Evolutionary conservation across 2,888 invertebrate genomes (phyloP).

Genomic region (Amphipoea lucens): DNA sequence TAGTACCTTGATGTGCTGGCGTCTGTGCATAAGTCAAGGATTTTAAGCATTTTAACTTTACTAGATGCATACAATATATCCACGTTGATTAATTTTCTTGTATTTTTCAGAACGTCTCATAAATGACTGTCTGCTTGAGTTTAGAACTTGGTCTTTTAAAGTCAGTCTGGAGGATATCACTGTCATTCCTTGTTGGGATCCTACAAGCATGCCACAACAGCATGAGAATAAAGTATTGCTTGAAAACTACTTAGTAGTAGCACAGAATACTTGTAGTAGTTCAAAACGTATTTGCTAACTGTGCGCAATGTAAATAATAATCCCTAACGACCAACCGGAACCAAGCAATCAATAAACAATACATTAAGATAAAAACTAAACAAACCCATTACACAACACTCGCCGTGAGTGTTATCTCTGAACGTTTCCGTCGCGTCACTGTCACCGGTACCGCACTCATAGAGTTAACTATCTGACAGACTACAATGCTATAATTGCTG

Average conservation of each 20-base stretch:
- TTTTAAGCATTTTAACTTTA: background rate
- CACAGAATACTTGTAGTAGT: background rate
- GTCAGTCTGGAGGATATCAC: background rate
- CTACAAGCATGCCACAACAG: background rate
- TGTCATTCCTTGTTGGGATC: background rate
- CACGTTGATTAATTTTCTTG: background rate
- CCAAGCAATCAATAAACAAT: constrained; percentile 8
- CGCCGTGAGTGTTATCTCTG: background rate
- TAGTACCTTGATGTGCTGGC: too few species aligned
- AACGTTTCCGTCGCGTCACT: constrained; percentile 1
- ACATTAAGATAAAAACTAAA: constrained; percentile 3
- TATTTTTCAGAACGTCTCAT: background rate
- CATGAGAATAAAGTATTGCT: background rate
- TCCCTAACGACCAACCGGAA: background rate
- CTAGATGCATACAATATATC: background rate
- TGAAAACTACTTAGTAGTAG: background rate
- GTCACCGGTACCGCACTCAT: constrained; percentile 27
- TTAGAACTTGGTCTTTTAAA: background rate
- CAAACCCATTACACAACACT: constrained; percentile 22
- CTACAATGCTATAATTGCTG: constrained; percentile 19
- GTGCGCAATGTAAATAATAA: constrained; percentile 6
- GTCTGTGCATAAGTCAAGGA: background rate
- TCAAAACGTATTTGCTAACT: background rate
- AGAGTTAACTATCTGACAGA: constrained; percentile 20
- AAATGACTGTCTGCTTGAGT: constrained; percentile 7